phyloP scores from a whole-genome alignment of 23 tunicate genomes.

The Aplidium turbinatum region DNA sequence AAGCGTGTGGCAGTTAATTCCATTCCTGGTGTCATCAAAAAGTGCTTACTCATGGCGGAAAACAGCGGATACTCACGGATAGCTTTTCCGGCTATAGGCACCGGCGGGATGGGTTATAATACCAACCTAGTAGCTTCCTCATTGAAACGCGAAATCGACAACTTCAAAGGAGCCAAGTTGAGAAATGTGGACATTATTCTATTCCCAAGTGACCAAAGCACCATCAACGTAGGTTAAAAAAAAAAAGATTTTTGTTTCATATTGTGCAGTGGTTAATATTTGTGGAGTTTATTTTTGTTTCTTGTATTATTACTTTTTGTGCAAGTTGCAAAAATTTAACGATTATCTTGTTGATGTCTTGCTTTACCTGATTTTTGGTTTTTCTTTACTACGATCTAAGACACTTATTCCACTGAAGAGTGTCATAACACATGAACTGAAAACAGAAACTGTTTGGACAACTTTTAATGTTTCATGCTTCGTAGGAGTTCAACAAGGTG shows the following conservation, averaged over 20 bases:
- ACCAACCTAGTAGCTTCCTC: constrained; percentile 26
- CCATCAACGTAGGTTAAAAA: constrained; percentile 27
- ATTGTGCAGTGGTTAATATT: not conserved
- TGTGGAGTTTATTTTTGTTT: not conserved
- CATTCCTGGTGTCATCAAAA: constrained; percentile 1
- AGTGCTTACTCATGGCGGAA: constrained; percentile 52
- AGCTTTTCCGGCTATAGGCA: constrained; percentile 68
- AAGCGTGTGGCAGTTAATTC: no score
- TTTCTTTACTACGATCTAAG: no score
- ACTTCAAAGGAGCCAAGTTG: constrained; percentile 33
- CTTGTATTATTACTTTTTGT: no score
- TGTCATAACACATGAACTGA: no score
- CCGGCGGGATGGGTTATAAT: constrained; percentile 62
- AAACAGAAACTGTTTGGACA: no score
- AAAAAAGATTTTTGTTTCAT: not conserved
- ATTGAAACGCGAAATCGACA: constrained; percentile 21
- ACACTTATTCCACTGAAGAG: no score
- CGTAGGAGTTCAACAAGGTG: no score
- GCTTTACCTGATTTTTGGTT: no score
- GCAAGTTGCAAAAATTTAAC: no score
- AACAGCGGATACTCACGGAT: constrained; percentile 24
- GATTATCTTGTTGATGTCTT: no score
- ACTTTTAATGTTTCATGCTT: no score
- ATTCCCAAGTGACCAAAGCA: constrained; percentile 15
- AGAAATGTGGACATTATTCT: constrained; percentile 31